Percentiles rank a stretch among this genome's conserved stretches.
Evolutionary conservation across 2,888 invertebrate species (phyloP).

Genomic region (Horisme vitalbata): DNA sequence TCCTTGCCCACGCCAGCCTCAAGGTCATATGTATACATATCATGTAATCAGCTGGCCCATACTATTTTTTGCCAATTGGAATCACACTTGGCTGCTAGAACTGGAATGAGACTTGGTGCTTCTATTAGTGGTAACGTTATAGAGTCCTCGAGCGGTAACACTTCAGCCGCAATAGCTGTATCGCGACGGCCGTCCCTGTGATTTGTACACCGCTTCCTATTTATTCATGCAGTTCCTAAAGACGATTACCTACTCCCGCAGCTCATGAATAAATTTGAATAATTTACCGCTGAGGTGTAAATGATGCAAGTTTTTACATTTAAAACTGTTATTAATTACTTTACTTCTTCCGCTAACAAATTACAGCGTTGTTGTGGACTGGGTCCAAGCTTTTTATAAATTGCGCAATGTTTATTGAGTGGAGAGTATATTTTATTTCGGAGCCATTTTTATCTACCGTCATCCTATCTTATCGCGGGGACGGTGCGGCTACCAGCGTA

Average conservation of each 20-base stretch:
- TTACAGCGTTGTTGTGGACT: conserved; percentile 39
- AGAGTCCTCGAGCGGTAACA: conserved; percentile 16
- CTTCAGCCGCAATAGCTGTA: conserved; percentile 35
- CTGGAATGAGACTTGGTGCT: too few species aligned
- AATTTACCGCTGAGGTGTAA: conserved; percentile 74
- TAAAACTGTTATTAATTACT: conserved; percentile 73
- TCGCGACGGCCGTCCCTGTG: conserved; percentile 52
- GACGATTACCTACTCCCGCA: conserved; percentile 74
- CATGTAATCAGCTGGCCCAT: too few species aligned
- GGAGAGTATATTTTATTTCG: conserved; percentile 13
- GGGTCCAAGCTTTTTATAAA: conserved; percentile 13
- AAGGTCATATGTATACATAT: too few species aligned
- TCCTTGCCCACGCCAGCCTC: too few species aligned
- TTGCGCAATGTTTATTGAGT: conserved; percentile 18
- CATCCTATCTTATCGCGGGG: conserved; percentile 1
- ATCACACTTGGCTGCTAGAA: too few species aligned
- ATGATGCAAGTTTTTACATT: conserved; percentile 79
- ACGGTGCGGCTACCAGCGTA: neutral
- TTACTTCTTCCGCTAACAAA: conserved; percentile 60
- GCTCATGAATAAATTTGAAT: conserved; percentile 79
- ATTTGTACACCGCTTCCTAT: conserved; percentile 74
- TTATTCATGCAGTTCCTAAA: conserved; percentile 75
- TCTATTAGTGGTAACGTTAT: conserved; percentile 14
- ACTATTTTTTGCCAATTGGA: too few species aligned
- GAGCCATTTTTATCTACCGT: conserved; percentile 11